Evolutionary conservation across 2,113 vertebrate species (phyloP).

Genomic region (Gasterosteus nipponicus): DNA sequence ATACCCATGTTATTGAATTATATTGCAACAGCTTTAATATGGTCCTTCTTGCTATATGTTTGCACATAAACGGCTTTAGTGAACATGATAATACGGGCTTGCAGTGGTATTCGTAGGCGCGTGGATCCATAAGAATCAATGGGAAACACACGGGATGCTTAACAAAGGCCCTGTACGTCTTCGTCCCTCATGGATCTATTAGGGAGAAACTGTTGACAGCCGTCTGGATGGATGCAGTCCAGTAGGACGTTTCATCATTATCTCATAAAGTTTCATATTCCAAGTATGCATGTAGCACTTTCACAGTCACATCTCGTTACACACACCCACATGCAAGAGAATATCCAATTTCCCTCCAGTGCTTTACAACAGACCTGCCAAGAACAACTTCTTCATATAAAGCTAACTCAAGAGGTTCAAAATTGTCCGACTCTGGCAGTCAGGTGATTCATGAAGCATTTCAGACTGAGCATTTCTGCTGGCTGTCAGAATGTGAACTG

Average conservation of each 20-base stretch:
- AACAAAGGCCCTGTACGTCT: not conserved
- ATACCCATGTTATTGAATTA: not conserved
- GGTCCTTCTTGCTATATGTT: not conserved
- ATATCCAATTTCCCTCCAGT: not conserved
- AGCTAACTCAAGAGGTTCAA: not conserved
- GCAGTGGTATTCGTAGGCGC: not conserved
- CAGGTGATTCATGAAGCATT: not conserved
- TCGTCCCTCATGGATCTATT: conserved; percentile 42
- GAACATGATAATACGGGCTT: not conserved
- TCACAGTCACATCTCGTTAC: conserved; percentile 3
- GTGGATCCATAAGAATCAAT: conserved; percentile 12
- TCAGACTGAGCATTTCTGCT: not conserved
- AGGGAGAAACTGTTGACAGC: conserved; percentile 10
- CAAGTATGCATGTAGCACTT: conserved; percentile 1
- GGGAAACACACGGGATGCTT: not conserved
- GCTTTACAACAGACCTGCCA: not conserved
- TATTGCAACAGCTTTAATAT: not conserved
- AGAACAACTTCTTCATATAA: not conserved
- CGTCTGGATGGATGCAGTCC: conserved; percentile 9
- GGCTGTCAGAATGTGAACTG: conserved; percentile 1
- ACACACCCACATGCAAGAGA: not conserved
- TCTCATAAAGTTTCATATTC: conserved; percentile 14
- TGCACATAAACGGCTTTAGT: not conserved
- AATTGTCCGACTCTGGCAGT: not conserved
- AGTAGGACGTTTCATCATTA: conserved; percentile 19